Base-by-base conservation (phyloP, 1,140 invertebrate genomes). In the Cydia fagiglandana region DNA sequence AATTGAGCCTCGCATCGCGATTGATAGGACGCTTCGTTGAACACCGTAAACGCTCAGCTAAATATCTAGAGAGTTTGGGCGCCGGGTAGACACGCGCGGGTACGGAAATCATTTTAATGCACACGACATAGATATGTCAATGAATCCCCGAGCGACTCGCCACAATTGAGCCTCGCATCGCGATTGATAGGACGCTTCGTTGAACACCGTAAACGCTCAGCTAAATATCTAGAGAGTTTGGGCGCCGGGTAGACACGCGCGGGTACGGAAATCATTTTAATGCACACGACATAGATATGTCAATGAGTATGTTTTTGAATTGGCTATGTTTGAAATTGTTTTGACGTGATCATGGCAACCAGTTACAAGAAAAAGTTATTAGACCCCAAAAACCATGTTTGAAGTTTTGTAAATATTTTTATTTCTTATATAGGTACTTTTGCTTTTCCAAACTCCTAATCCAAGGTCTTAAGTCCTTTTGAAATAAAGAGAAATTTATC, bases 161-260 rank as follows among this genome's bases (percentile, higher is more conserved):
- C 56, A 10, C 56, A 61, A 61, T 24, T 61, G 56, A 3, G 20
- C 56, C 56, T 61, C 20, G 56, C 56, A 61, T 61, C 17, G 9
- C 56, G 9, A 61, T 61, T 61, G 56, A 24, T 61, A 24, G 56
- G 9, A 12, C 56, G 56, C 56, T 61, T 24, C 56, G 20, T 24
- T 61, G 56, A 61, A 61, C 56, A 61, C 9, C 10, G 56, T 61
- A 61, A 61, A 61, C 10, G 56, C n/a, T 17, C 56, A 24, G 53
- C n/a, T 56, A 20, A 47, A 47, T 53, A 53, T 61, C 56, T 61
- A 24, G 56, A 61, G 9, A 61, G 56, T 20, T 24, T 9, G 56
- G 20, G 20, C 3, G 9, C 56, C 12, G 9, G n/a, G n/a, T 12
- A 20, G n/a, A 20, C n/a, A 53, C n/a, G 50, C 4, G 0, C 15